phyloP scores from a whole-genome alignment of 2,113 vertebrate genomes.

The Porphyrio hochstetteri region DNA sequence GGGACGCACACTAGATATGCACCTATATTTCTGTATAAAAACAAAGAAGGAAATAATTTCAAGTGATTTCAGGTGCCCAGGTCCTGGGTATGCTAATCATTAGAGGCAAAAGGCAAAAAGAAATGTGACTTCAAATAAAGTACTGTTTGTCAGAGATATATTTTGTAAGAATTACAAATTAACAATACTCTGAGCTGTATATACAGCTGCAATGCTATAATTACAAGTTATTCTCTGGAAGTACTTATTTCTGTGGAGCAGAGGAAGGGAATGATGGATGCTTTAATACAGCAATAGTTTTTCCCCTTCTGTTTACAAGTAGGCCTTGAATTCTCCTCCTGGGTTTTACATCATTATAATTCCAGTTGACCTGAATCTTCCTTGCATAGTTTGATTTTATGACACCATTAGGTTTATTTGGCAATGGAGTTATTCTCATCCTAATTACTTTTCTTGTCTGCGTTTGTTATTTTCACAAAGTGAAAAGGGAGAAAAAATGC shows the following conservation, averaged over 20 bases:
- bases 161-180: neutral
- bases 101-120: neutral
- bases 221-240: neutral
- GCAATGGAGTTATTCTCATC: neutral
- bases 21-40: neutral
- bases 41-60: neutral
- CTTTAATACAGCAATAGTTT: neutral
- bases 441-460: neutral
- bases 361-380: constrained; percentile 13
- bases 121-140: neutral
- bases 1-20: accelerated
- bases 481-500: neutral
- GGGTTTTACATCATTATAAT: neutral
- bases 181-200: neutral
- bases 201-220: neutral
- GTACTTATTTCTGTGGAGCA: neutral
- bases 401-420: neutral
- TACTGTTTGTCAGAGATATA: neutral
- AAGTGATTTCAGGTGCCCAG: neutral
- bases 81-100: neutral
- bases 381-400: constrained; percentile 1
- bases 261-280: neutral
- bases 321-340: neutral
- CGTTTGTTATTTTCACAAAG: neutral
- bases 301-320: neutral